Percentiles rank a stretch among this genome's conserved stretches.
Evolutionary conservation across 2,888 invertebrate genomes (phyloP).

Genomic region (Andrena chrysosceles): DNA sequence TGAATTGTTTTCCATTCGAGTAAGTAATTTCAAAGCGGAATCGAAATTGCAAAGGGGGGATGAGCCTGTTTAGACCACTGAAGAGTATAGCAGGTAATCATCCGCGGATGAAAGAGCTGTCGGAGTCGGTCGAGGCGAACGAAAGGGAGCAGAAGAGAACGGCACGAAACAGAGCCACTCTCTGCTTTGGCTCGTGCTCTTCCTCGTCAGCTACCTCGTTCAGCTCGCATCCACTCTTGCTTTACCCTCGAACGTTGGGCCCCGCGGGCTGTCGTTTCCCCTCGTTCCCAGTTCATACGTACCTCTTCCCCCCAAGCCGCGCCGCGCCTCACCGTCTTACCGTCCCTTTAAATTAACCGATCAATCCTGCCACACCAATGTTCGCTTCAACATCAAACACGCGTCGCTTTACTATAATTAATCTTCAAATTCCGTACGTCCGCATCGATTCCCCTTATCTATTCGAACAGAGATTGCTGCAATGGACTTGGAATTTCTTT

Average conservation of each 20-base stretch:
- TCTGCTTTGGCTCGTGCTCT: constrained; percentile 75
- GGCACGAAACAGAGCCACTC: constrained; percentile 68
- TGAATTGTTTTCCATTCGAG: constrained; percentile 79
- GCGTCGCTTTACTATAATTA: constrained; percentile 82
- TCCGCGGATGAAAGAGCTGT: constrained; percentile 85
- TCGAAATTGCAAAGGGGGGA: constrained; percentile 58
- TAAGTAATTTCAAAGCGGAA: constrained; percentile 77
- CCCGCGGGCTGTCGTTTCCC: constrained; percentile 62
- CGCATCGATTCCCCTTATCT: constrained; percentile 50
- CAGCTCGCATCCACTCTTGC: constrained; percentile 59
- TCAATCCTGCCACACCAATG: constrained; percentile 80
- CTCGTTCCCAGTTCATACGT: constrained; percentile 68
- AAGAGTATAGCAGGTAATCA: constrained; percentile 81
- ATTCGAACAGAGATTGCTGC: constrained; percentile 58
- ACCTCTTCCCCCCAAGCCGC: constrained; percentile 57
- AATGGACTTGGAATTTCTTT: constrained; percentile 62
- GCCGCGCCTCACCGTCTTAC: constrained; percentile 67
- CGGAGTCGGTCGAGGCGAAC: constrained; percentile 81
- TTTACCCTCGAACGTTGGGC: constrained; percentile 54
- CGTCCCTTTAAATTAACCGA: constrained; percentile 83
- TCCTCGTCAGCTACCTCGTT: constrained; percentile 56
- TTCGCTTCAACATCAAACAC: constrained; percentile 81
- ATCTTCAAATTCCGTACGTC: constrained; percentile 76
- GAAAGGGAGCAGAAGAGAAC: constrained; percentile 72
- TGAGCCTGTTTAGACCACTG: constrained; percentile 69